These are phyloP conservation scores for Myopa tessellatipennis DNA, from an alignment of 2,888 invertebrate species.

Conservation along the genomic window DNA sequence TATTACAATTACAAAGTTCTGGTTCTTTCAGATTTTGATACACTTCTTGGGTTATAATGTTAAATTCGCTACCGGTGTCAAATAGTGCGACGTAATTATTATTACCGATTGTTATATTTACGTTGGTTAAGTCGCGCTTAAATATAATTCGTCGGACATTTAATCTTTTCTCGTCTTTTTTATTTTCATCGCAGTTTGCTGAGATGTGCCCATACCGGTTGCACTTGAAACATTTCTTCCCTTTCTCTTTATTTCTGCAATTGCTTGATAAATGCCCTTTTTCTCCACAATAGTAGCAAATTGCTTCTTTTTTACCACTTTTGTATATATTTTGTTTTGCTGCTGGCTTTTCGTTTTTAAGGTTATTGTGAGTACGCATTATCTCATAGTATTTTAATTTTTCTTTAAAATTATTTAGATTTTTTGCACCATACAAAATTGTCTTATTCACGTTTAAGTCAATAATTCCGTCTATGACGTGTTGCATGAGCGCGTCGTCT, in stretches of 20 bases:
- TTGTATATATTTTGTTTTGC: not conserved
- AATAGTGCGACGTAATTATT: not conserved
- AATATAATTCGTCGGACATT: too few relatives aligned
- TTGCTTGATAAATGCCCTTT: constrained; percentile 26
- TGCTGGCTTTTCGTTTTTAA: not conserved
- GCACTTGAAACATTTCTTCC: constrained; percentile 33
- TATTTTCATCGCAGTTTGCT: constrained; percentile 18
- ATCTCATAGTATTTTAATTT: constrained; percentile 37
- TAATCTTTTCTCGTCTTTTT: not conserved
- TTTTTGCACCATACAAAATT: constrained; percentile 43
- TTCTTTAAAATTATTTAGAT: constrained; percentile 40
- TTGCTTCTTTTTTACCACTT: constrained; percentile 1
- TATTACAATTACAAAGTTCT: not conserved
- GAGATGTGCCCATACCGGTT: constrained; percentile 31
- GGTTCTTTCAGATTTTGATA: not conserved
- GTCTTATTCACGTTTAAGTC: constrained; percentile 40
- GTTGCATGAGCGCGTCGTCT: constrained; percentile 58
- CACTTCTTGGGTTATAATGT: not conserved
- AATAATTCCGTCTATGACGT: constrained; percentile 62
- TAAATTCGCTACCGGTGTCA: not conserved
- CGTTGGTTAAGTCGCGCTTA: too few relatives aligned
- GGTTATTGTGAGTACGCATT: constrained; percentile 27
- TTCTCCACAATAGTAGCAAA: constrained; percentile 35
- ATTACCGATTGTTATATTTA: not conserved
- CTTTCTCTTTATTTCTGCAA: constrained; percentile 26